phyloP scores from a whole-genome alignment of 2,888 invertebrate genomes.

The Galerucella nymphaeae region DNA sequence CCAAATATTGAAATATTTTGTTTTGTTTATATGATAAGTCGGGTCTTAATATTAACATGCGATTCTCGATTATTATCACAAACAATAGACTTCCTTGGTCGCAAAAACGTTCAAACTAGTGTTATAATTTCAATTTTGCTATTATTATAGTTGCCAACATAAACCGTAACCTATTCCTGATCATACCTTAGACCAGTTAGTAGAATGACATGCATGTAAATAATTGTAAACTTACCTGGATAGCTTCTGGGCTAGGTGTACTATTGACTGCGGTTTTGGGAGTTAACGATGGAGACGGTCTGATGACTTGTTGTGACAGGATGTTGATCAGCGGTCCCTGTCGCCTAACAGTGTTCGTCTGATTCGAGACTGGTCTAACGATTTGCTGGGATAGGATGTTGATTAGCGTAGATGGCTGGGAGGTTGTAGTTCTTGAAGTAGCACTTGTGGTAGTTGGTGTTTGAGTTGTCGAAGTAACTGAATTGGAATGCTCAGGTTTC shows the following conservation, averaged over 20 bases:
- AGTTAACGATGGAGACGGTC: slow-evolving; percentile 46
- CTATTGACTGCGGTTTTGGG: slow-evolving; percentile 36
- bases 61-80: too few species aligned
- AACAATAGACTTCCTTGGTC: too few species aligned
- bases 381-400: slow-evolving; percentile 69
- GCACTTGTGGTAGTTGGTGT: slow-evolving; percentile 45
- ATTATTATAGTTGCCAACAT: too few species aligned
- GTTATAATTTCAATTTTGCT: neutral
- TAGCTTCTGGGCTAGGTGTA: slow-evolving; percentile 41
- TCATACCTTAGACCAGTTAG: slow-evolving; percentile 9
- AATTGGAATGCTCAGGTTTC: slow-evolving; percentile 54
- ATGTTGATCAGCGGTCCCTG: slow-evolving; percentile 62
- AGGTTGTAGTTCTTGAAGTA: slow-evolving; percentile 55
- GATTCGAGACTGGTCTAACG: slow-evolving; percentile 60
- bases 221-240: slow-evolving; percentile 50
- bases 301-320: slow-evolving; percentile 62
- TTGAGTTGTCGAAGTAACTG: slow-evolving; percentile 40
- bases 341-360: slow-evolving; percentile 54
- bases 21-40: too few species aligned
- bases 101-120: neutral
- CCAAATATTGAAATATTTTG: too few species aligned
- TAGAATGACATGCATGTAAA: slow-evolving; percentile 7
- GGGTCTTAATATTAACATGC: too few species aligned
- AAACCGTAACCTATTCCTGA: neutral
- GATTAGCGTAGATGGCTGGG: slow-evolving; percentile 65